phyloP scores from a whole-genome alignment of 1,140 invertebrate genomes.

The Aphelinus atriplicis region DNA sequence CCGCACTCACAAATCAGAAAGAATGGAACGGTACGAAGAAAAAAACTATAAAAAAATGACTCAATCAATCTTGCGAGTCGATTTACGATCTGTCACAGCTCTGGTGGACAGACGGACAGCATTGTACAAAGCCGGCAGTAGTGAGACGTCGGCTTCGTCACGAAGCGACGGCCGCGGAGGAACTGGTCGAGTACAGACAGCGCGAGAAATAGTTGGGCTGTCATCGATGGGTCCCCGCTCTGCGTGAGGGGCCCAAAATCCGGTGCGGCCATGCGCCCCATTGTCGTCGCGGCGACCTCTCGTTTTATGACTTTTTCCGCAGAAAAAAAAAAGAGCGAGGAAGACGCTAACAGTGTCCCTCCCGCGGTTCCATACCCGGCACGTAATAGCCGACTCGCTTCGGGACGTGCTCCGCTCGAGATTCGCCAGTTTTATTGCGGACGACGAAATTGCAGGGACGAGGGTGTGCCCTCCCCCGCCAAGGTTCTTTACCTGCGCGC shows the following conservation, averaged over 20 bases:
- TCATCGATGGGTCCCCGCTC: no score
- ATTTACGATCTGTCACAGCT: no score
- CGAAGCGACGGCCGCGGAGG: slow-evolving; percentile 44
- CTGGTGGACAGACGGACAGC: no score
- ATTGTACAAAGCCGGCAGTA: no score
- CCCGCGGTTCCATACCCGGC: slow-evolving; percentile 33
- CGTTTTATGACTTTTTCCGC: slow-evolving; percentile 58
- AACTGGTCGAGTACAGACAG: slow-evolving; percentile 42
- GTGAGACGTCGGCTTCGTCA: background rate
- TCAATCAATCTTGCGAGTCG: no score
- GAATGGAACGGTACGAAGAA: no score
- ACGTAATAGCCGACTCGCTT: slow-evolving; percentile 42
- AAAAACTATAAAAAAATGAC: no score
- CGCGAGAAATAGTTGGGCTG: slow-evolving; percentile 10
- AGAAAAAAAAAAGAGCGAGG: slow-evolving; percentile 45
- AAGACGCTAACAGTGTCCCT: slow-evolving; percentile 53
- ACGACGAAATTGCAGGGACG: slow-evolving; percentile 19
- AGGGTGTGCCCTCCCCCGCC: background rate
- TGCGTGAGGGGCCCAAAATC: slow-evolving; percentile 40
- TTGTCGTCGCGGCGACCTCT: slow-evolving; percentile 49
- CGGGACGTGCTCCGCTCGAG: slow-evolving; percentile 54
- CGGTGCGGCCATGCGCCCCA: slow-evolving; percentile 49
- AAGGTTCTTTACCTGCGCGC: slow-evolving; percentile 20
- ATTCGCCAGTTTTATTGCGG: slow-evolving; percentile 57
- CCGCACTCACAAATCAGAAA: no score